Evolutionary conservation across 2,888 invertebrate genomes (phyloP), one percentile per base, ranked within the genome.

Genomic region (Sesamia inferens): DNA sequence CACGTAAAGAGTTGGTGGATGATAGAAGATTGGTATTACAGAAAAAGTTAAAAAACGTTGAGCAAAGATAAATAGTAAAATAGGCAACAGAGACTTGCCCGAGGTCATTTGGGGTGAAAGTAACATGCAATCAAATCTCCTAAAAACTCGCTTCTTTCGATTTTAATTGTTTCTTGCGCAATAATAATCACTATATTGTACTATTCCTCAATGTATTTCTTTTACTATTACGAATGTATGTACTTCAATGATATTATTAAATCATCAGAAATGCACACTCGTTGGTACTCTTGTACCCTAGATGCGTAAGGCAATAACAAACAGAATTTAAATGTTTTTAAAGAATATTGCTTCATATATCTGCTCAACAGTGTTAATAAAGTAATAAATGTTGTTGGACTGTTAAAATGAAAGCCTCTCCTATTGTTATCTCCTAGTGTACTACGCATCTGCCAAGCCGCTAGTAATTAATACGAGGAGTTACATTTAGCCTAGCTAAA

Each of bases 191-290:
- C 39, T 39, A 39, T 2, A 39, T 7, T 39, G 5, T 5, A 39
- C 39, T 39, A 69, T 80, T 70, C 14, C 44, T 44, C 57, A 61
- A n/a, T 64, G 54, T 68, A 64, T 44, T 76, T 31, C 24, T 3
- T 31, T 31, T 31, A 31, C 31, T 31, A 31, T 57, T 51, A 55
- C 10, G 24, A 74, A 76, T 42, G 10, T 51, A 76, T 42, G 10
- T 51, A 13, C n/a, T 8, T 22, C 8, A 22, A 69, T 76, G 54
- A 48, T 42, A 62, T 31, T 58, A 64, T 64, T 42, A 55, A 24
- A 69, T 47, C 48, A 65, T 44, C n/a, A n/a, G n/a, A 55, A 5
- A 54, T 59, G 24, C 58, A 13, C 8, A n/a, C 22, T 31, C 13
- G 39, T 59, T 14, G 14, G 13, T 47, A 42, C 7, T 24, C 11